A percentile compares a stretch with the other conserved stretches of the same genome.
Conservation (phyloP, 1,140 invertebrate genomes). For the Gonatopus flavifemur region DNA sequence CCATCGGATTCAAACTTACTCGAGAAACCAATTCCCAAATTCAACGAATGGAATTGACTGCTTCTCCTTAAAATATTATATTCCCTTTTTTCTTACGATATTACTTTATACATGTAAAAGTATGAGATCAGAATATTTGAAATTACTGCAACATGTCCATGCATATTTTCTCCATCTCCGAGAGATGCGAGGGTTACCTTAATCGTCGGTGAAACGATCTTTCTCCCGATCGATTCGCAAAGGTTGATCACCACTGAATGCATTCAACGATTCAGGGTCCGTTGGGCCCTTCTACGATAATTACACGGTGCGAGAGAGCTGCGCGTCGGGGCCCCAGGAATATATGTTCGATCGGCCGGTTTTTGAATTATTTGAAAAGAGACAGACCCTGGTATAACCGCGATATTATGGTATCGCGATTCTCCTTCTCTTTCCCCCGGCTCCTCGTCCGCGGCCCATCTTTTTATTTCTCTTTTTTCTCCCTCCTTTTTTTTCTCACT, state of each 20-base stretch:
- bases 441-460: constrained; percentile 27
- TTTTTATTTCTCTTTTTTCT: constrained; percentile 27
- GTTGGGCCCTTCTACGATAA: constrained; percentile 54
- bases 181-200: too few relatives aligned
- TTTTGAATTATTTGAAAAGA: constrained; percentile 62
- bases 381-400: constrained; percentile 50
- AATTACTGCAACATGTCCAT: too few relatives aligned
- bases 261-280: constrained; percentile 50
- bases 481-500: constrained; percentile 16
- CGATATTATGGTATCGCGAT: constrained; percentile 58
- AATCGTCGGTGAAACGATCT: too few relatives aligned
- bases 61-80: too few relatives aligned
- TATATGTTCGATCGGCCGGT: constrained; percentile 59
- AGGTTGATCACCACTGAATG: constrained; percentile 53
- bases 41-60: too few relatives aligned
- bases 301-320: constrained; percentile 56
- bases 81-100: too few relatives aligned
- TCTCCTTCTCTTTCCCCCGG: constrained; percentile 31
- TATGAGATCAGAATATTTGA: too few relatives aligned
- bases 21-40: too few relatives aligned
- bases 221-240: constrained; percentile 12
- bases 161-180: too few relatives aligned
- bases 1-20: too few relatives aligned
- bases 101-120: too few relatives aligned
- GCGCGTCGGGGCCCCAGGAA: constrained; percentile 53